Evolutionary conservation across 2,113 vertebrate genomes (phyloP), one percentile per base, ranked within the genome.

Genomic region (Pollimyrus isidori): DNA sequence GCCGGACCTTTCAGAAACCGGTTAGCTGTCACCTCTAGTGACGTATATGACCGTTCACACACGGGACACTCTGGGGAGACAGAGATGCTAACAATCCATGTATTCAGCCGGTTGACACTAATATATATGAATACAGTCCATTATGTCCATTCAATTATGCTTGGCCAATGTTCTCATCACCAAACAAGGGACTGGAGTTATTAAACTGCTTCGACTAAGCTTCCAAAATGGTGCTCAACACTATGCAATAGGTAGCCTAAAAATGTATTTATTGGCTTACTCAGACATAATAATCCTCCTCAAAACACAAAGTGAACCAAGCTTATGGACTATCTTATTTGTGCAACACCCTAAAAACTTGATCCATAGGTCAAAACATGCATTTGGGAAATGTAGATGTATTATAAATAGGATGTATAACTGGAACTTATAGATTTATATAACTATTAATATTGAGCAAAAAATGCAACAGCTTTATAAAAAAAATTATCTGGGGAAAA

Each of bases 1-100:
- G 46, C 15, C 3, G 56, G 39, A 2, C 92, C 84, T 88, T 91
- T 88, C 48, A 92, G 89, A 86, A 92, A 88, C 19, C 56, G 53
- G 86, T 91, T 92, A 84, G 92, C 89, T 13, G 88, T 92, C 50
- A 93, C 85, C 62, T 93, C 93, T 17, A 88, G 88, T 45, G 91
- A 50, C 35, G 56, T 26, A 62, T 91, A 92, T 5, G 89, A 39
- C 84, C 90, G 90, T 1, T 86, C 45, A 83, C 93, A 93, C 73
- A 90, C 1, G 2, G 89, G 91, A 56, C 93, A 93, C 42, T 91
- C 92, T 92, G 62, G 45, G 90, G 9, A 49, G 39, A 89, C 9
- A 73, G 6, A 80, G 6, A 80, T 11, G 3, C 17, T 45, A 84
- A 48, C 23, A 46, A 84, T 48, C 76, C 17, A 45, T 17, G 9